Percentiles rank a stretch among this genome's conserved stretches.
Conservation (phyloP, 2,113 vertebrate species). For the Eulacestoma nigropectus region DNA sequence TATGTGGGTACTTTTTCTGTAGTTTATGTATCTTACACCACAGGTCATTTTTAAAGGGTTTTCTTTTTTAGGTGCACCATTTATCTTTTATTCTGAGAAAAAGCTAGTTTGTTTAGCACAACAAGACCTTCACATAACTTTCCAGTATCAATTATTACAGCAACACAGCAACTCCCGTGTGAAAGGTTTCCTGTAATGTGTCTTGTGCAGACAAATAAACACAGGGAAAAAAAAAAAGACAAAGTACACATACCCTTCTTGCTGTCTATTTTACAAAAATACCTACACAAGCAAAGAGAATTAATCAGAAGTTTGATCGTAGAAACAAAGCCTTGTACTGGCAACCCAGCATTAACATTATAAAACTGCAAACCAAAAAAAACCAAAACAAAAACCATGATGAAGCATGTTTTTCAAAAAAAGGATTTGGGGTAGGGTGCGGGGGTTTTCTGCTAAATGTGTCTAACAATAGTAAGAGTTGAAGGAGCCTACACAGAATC, state of each 20-base stretch:
- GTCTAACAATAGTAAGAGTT: not conserved
- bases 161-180: slow-evolving; percentile 57
- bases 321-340: not conserved
- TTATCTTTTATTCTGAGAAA: slow-evolving; percentile 68
- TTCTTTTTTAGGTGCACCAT: slow-evolving; percentile 52
- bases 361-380: not conserved
- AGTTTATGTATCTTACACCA: slow-evolving; percentile 64
- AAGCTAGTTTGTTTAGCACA: slow-evolving; percentile 67
- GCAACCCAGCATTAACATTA: not conserved
- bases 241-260: slow-evolving; percentile 37
- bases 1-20: slow-evolving; percentile 47
- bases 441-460: not conserved
- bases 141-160: slow-evolving; percentile 70
- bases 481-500: not conserved
- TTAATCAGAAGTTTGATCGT: not conserved
- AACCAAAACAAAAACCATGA: not conserved
- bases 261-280: slow-evolving; percentile 21
- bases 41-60: slow-evolving; percentile 65
- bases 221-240: not conserved
- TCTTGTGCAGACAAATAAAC: slow-evolving; percentile 43
- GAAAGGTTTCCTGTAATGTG: slow-evolving; percentile 68
- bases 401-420: not conserved
- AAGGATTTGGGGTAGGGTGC: not conserved
- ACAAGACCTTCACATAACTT: slow-evolving; percentile 76
- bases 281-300: slow-evolving; percentile 37